A percentile compares a stretch with the other conserved stretches of the same genome.
Conservation (phyloP, 2,113 vertebrate genomes). For the Pelusios castaneus region DNA sequence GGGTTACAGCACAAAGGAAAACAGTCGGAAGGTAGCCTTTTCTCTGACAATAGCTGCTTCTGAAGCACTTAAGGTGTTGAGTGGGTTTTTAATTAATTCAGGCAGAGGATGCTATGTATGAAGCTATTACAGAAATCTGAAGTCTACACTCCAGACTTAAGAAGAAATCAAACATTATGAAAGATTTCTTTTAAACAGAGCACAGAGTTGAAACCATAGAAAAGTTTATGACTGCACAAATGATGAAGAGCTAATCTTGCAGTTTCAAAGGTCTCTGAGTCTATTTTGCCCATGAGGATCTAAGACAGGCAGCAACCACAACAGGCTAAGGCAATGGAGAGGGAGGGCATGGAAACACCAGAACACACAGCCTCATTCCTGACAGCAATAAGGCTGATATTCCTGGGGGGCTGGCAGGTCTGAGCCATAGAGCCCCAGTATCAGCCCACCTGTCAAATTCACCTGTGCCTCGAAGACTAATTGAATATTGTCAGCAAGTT, state of each 20-base stretch:
- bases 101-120: background rate
- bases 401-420: no score
- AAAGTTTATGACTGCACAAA: background rate
- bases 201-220: background rate
- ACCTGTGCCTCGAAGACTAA: no score
- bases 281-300: background rate
- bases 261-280: background rate
- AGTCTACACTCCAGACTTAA: no score
- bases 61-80: background rate
- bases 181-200: no score
- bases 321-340: background rate
- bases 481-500: no score
- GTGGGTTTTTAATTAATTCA: background rate
- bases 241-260: background rate
- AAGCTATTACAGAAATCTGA: no score
- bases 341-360: background rate
- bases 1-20: background rate
- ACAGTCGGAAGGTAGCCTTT: background rate
- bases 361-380: no score
- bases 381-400: no score
- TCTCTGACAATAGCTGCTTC: no score
- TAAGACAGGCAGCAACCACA: background rate
- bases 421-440: no score
- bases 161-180: no score
- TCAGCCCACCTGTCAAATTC: no score